A percentile compares a stretch with the other conserved stretches of the same genome.
These are phyloP conservation scores for Pongo abelii DNA, from an alignment of 2,113 vertebrate genomes.

Conservation along the genomic window DNA sequence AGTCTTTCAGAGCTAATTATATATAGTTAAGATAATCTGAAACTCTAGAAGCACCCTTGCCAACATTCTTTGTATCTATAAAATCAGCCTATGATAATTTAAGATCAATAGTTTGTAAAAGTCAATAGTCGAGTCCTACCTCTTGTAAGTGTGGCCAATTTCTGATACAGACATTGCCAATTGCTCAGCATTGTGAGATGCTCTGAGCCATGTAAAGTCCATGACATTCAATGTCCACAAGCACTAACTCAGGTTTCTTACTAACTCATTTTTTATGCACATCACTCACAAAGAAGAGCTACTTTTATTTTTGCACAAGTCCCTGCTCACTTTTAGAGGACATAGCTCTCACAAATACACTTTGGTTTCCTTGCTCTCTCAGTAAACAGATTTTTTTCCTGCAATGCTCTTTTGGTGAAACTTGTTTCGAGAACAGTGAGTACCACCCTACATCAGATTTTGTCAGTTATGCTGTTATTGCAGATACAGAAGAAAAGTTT, in stretches of 20 bases:
- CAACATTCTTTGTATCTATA: conserved; percentile 41
- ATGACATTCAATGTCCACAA: neutral
- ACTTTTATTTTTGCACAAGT: conserved; percentile 16
- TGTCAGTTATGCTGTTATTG: conserved; percentile 55
- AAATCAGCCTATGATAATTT: conserved; percentile 51
- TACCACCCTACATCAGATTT: conserved; percentile 47
- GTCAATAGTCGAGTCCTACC: conserved; percentile 6
- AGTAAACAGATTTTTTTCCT: conserved; percentile 77
- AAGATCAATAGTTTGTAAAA: conserved; percentile 50
- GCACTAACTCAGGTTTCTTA: neutral
- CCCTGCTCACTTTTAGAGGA: conserved; percentile 46
- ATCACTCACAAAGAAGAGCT: conserved; percentile 29
- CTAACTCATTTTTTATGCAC: conserved; percentile 10
- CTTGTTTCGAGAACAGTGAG: conserved; percentile 58
- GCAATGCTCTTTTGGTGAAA: conserved; percentile 44
- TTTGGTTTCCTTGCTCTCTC: conserved; percentile 48
- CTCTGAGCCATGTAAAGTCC: neutral
- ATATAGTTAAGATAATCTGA: conserved; percentile 58
- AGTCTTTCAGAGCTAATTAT: conserved; percentile 42
- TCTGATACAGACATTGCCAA: neutral
- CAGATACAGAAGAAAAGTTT: neutral
- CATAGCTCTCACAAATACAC: conserved; percentile 54
- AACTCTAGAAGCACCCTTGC: conserved; percentile 32
- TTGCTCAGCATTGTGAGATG: neutral
- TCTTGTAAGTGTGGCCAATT: neutral